Conservation (phyloP, 2,113 vertebrate genomes). For the Isurus oxyrinchus region DNA sequence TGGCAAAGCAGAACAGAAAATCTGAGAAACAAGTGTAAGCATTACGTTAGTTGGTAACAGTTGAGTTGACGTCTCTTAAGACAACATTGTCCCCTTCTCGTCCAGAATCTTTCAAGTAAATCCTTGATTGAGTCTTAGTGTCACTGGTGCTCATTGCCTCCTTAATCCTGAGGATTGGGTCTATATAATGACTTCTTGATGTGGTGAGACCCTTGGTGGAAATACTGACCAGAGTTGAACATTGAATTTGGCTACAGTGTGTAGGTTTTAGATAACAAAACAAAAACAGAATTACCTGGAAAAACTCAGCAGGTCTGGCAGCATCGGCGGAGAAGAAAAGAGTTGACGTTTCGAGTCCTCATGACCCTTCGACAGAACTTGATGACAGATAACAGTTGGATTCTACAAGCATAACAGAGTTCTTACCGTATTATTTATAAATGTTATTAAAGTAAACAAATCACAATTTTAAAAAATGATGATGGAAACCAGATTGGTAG, state of each 20-base stretch:
- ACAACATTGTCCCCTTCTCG: not conserved
- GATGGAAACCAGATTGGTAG: not conserved
- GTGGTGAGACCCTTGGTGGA: not conserved
- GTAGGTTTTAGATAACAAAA: not conserved
- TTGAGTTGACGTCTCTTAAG: not conserved
- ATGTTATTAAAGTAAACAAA: constrained; percentile 5
- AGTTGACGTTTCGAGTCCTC: no score
- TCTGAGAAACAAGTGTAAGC: not conserved
- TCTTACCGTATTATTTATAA: not conserved
- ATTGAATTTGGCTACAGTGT: not conserved
- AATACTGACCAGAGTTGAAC: not conserved
- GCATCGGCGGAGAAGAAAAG: no score
- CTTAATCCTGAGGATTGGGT: not conserved
- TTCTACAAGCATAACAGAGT: not conserved
- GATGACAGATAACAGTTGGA: not conserved
- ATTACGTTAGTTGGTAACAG: not conserved
- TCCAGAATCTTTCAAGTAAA: not conserved
- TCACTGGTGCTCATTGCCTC: not conserved
- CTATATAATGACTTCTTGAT: not conserved
- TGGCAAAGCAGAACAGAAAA: not conserved
- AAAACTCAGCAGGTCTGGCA: no score
- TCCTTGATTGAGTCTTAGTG: not conserved
- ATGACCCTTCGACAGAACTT: no score
- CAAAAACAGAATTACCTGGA: no score
- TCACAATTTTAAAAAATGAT: not conserved